Evolutionary conservation across 2,797 vertebrate species (phyloP), one percentile per base, ranked within the genome.

Genomic region (Champsocephalus gunnari): DNA sequence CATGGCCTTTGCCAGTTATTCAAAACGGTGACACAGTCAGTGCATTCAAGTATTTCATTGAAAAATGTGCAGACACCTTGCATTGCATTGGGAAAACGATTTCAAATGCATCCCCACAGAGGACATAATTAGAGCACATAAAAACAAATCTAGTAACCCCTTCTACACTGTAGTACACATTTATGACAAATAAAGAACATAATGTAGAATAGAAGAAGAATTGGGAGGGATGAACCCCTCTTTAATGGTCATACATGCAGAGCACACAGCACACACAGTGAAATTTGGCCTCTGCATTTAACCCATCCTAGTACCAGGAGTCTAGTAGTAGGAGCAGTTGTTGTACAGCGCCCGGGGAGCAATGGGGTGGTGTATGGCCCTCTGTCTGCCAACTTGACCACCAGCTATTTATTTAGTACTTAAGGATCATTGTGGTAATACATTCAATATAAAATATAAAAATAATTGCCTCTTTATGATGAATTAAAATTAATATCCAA

Each of bases 21-120:
- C 62, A 68, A 64, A 58, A 56, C 14, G 24, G 69, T 58, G 63
- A 47, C 62, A 68, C 62, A 71, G 62, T 71, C 24, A 50, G 1
- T 41, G 41, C 60, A 21, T 19, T 19, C 19, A 19, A 28, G 12
- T 44, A 7, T 19, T 32, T 53, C 28, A 64, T 63, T 8, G 10
- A 56, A 44, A 5, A 44, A 7, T 24, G 44, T 24, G 8, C 51
- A 51, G 32, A 67, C 21, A 71, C 53, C 12, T 14, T 0, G 41
- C 9, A 24, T 50, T 57, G 5, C n/a, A 56, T 2, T 11, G 44
- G 56, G 12, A 38, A 28, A 13, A n/a, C 14, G 32, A 41, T 24
- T 60, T 54, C 5, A 1, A 4, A 13, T 60, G 19, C 1, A 12
- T 41, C 11, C 41, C 43, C 8, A 49, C 32, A 61, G 41, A 65